Conservation (phyloP, 2,888 invertebrate genomes). For the Eilema caniola region DNA sequence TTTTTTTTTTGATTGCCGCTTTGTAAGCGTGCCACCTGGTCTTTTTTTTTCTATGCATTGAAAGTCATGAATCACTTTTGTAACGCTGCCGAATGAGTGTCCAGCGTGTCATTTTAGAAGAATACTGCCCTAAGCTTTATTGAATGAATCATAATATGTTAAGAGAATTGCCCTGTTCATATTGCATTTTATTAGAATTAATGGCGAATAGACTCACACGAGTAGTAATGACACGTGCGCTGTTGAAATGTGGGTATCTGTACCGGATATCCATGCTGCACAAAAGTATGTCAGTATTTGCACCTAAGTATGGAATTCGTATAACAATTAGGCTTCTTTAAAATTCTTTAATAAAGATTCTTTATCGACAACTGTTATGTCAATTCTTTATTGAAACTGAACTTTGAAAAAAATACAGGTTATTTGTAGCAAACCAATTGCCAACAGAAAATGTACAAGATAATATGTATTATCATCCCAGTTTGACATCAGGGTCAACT, state of each 20-base stretch:
- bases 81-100: slow-evolving; percentile 64
- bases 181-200: slow-evolving; percentile 49
- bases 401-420: slow-evolving; percentile 26
- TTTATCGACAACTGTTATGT: neutral
- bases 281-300: slow-evolving; percentile 43
- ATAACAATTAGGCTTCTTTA: slow-evolving; percentile 16
- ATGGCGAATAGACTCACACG: slow-evolving; percentile 32
- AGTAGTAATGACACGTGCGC: slow-evolving; percentile 45
- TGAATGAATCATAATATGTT: slow-evolving; percentile 58
- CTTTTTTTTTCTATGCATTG: slow-evolving; percentile 82
- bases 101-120: slow-evolving; percentile 54
- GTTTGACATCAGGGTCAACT: slow-evolving; percentile 51
- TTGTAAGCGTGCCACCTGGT: slow-evolving; percentile 82
- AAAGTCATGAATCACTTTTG: slow-evolving; percentile 77
- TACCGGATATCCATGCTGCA: slow-evolving; percentile 51
- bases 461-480: slow-evolving; percentile 46
- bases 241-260: slow-evolving; percentile 53
- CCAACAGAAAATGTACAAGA: slow-evolving; percentile 46
- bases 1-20: slow-evolving; percentile 74
- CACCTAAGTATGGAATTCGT: slow-evolving; percentile 31
- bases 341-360: neutral
- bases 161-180: slow-evolving; percentile 34
- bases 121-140: slow-evolving; percentile 46
- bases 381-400: slow-evolving; percentile 17
- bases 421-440: slow-evolving; percentile 38